Percentiles rank a stretch among this genome's conserved stretches.
Evolutionary conservation across 2,113 vertebrate genomes (phyloP).

Genomic region (Pangasianodon gigas): DNA sequence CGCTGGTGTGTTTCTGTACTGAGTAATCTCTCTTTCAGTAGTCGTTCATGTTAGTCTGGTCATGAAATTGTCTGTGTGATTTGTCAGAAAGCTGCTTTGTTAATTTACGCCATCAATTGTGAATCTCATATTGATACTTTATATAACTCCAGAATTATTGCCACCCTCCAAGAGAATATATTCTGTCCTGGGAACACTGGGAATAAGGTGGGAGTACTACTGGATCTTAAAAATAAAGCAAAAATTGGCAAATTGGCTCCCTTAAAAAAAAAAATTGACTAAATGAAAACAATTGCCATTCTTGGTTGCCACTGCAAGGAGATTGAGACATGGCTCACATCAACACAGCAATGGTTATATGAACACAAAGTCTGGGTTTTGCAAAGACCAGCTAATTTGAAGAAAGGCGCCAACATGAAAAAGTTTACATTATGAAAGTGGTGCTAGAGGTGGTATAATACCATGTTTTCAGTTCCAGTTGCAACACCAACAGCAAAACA

Average conservation of each 20-base stretch:
- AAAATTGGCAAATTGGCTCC: neutral
- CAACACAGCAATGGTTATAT: neutral
- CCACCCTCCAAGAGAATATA: neutral
- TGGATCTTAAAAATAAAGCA: neutral
- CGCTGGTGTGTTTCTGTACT: neutral
- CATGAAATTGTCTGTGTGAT: neutral
- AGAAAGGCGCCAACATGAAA: neutral
- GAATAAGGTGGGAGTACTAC: neutral
- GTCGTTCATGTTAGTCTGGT: neutral
- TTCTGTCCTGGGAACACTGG: neutral
- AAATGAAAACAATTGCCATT: neutral
- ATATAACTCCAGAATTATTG: neutral
- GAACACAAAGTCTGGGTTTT: neutral
- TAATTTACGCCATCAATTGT: neutral
- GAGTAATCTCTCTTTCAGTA: neutral
- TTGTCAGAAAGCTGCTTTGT: neutral
- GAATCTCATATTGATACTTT: neutral
- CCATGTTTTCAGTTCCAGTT: too few species aligned
- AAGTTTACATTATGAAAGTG: too few species aligned
- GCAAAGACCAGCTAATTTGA: neutral
- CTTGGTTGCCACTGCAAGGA: neutral
- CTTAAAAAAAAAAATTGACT: neutral
- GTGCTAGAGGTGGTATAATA: too few species aligned
- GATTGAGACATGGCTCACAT: neutral
- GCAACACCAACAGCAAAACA: too few species aligned